Evolutionary conservation across 2,113 vertebrate species (phyloP).

Genomic region (Sapajus apella): DNA sequence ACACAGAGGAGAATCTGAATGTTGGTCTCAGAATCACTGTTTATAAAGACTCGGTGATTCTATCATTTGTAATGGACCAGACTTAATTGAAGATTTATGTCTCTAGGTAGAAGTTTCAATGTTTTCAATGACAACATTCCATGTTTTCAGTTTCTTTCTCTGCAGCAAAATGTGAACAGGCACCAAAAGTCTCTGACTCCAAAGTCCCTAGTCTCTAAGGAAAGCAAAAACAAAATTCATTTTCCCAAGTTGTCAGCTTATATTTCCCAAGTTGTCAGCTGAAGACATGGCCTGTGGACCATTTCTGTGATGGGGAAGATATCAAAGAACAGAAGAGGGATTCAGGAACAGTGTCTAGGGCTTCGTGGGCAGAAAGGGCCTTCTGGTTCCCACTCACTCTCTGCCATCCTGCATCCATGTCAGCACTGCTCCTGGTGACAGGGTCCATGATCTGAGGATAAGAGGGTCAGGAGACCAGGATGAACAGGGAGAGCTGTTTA

Average conservation of each 20-base stretch:
- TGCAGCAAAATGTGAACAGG: background rate
- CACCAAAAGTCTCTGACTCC: background rate
- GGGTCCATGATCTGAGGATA: background rate
- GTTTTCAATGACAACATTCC: background rate
- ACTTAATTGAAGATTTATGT: background rate
- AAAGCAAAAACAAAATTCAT: background rate
- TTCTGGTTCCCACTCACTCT: background rate
- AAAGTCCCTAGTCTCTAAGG: background rate
- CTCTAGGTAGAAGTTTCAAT: background rate
- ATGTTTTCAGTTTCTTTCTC: background rate
- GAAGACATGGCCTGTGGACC: background rate
- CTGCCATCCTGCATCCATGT: background rate
- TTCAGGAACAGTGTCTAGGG: background rate
- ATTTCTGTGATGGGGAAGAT: background rate
- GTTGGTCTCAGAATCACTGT: background rate
- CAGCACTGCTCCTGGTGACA: background rate
- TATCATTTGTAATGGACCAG: background rate
- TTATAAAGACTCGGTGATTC: background rate
- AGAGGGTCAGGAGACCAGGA: background rate
- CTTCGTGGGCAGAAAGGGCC: too few relatives aligned
- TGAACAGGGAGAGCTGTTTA: background rate
- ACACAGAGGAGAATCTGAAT: background rate
- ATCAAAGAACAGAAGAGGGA: background rate
- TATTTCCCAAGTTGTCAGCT: background rate
- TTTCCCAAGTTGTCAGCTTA: background rate